Conservation (phyloP, 1,140 invertebrate species). For the Belonocnema kinseyi region DNA sequence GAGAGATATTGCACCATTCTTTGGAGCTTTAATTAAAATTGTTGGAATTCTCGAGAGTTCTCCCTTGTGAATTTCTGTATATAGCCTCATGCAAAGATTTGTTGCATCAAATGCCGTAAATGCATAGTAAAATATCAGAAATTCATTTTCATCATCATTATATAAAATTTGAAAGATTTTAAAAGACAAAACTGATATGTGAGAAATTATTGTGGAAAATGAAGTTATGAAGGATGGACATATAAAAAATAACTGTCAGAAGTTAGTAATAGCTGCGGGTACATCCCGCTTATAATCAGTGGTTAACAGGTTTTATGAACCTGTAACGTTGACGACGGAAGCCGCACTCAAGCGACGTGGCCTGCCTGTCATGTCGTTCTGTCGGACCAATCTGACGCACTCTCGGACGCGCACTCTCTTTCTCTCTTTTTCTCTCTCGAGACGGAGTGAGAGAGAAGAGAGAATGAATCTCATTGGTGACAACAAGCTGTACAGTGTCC, state of each 20-base stretch:
- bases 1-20: conserved; percentile 37
- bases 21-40: conserved; percentile 70
- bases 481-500: conserved; percentile 55
- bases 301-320: conserved; percentile 74
- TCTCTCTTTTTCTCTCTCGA: conserved; percentile 36
- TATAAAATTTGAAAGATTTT: too few species aligned
- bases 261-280: conserved; percentile 42
- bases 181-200: too few species aligned
- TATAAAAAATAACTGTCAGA: conserved; percentile 31
- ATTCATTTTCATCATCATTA: too few species aligned
- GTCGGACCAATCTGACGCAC: conserved; percentile 60
- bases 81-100: conserved; percentile 67
- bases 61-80: conserved; percentile 67
- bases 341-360: conserved; percentile 66
- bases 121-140: background rate
- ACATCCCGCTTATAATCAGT: conserved; percentile 63
- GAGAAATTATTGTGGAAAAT: too few species aligned
- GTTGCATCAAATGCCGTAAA: conserved; percentile 48
- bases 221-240: conserved; percentile 33
- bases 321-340: conserved; percentile 73
- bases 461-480: conserved; percentile 50
- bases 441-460: conserved; percentile 38
- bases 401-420: conserved; percentile 45
- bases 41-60: conserved; percentile 61
- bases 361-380: conserved; percentile 50